Percentiles rank a stretch among this genome's conserved stretches.
These are phyloP conservation scores for Sternarchorhynchus goeldii DNA, from an alignment of 2,797 vertebrate genomes.

Conservation along the genomic window DNA sequence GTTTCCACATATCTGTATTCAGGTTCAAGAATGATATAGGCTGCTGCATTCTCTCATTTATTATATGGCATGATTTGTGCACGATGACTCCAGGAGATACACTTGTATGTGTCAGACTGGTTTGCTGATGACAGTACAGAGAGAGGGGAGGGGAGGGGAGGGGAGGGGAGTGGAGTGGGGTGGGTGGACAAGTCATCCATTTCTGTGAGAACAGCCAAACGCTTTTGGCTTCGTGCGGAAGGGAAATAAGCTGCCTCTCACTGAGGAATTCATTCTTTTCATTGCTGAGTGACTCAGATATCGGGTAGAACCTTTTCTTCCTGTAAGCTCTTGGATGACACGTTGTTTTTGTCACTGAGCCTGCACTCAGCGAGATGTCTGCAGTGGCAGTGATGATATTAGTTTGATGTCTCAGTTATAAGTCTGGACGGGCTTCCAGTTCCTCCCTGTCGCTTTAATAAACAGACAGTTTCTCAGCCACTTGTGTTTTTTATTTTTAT, in stretches of 20 bases:
- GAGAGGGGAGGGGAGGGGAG: background rate
- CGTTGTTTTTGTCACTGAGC: slow-evolving; percentile 39
- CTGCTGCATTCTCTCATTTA: slow-evolving; percentile 10
- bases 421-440: background rate
- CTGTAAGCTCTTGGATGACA: slow-evolving; percentile 42
- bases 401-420: background rate
- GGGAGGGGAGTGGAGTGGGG: too few relatives aligned
- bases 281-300: slow-evolving; percentile 54
- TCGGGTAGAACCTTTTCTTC: slow-evolving; percentile 39
- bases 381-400: background rate
- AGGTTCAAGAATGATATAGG: background rate
- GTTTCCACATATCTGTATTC: background rate
- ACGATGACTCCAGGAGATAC: background rate
- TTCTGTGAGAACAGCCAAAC: slow-evolving; percentile 43
- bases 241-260: slow-evolving; percentile 32
- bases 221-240: slow-evolving; percentile 43
- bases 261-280: slow-evolving; percentile 47
- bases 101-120: slow-evolving; percentile 19
- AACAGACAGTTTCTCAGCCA: background rate
- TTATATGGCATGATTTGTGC: background rate
- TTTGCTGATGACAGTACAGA: slow-evolving; percentile 25
- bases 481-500: background rate
- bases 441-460: background rate
- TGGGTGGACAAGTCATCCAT: slow-evolving; percentile 32
- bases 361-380: slow-evolving; percentile 16